Conservation (phyloP, 2,113 vertebrate genomes). For the Eidolon helvum region DNA sequence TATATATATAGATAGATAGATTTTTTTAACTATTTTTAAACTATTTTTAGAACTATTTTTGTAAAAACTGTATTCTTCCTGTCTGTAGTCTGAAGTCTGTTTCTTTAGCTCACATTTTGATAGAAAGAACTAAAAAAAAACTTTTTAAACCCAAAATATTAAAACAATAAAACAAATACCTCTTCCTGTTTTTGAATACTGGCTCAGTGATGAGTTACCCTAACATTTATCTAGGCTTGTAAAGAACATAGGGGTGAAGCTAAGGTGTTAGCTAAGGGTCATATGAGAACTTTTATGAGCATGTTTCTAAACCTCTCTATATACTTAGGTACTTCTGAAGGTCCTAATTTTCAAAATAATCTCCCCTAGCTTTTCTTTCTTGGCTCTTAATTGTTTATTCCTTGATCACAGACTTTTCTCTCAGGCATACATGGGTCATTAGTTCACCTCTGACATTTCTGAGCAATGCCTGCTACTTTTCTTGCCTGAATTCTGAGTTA, state of each 20-base stretch:
- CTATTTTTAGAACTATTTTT: background rate
- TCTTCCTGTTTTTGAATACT: background rate
- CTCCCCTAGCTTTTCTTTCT: background rate
- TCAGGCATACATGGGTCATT: background rate
- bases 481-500: background rate
- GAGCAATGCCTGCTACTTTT: background rate
- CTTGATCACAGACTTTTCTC: background rate
- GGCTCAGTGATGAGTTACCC: background rate
- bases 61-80: background rate
- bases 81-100: background rate
- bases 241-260: background rate
- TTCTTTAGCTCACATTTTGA: background rate
- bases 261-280: background rate
- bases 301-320: background rate
- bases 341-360: background rate
- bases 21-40: too few species aligned
- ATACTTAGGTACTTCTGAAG: background rate
- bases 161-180: background rate
- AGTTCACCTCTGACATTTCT: background rate
- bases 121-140: background rate
- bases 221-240: background rate
- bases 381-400: background rate
- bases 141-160: background rate
- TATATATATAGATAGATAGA: too few species aligned
- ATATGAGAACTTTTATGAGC: background rate